These are phyloP conservation scores for Petaurus breviceps DNA, from an alignment of 2,113 vertebrate species.

Conservation along the genomic window DNA sequence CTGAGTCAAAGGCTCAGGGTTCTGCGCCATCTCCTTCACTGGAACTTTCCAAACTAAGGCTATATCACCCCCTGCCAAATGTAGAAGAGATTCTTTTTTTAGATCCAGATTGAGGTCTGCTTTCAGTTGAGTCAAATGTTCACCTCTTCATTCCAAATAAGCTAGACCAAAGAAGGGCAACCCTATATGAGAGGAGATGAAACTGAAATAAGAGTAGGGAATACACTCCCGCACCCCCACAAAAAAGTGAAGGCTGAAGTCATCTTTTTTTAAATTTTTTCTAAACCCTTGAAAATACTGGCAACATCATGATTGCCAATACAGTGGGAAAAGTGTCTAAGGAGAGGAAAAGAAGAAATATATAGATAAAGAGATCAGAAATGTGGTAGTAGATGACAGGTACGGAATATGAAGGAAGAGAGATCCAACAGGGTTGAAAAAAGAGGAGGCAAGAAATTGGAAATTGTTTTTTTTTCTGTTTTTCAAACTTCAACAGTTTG, in stretches of 20 bases:
- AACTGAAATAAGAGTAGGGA: not conserved
- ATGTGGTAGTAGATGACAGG: not conserved
- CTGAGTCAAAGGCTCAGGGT: not conserved
- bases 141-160: slow-evolving; percentile 39
- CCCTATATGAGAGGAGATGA: not conserved
- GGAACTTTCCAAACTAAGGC: not conserved
- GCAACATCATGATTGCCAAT: not conserved
- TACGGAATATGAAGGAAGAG: slow-evolving; percentile 41
- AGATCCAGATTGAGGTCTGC: not conserved
- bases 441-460: not conserved
- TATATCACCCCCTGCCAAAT: not conserved
- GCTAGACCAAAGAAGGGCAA: not conserved
- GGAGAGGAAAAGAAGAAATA: not conserved
- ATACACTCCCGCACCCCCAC: not conserved
- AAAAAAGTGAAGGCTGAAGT: too few species aligned
- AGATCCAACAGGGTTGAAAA: not conserved
- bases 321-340: not conserved
- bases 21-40: not conserved
- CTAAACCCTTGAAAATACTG: too few species aligned
- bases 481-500: slow-evolving; percentile 30
- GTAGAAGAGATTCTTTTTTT: not conserved
- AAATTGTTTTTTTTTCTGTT: slow-evolving; percentile 22
- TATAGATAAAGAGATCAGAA: slow-evolving; percentile 23
- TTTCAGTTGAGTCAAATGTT: slow-evolving; percentile 27
- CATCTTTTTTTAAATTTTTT: too few species aligned